Evolutionary conservation across 2,797 vertebrate genomes (phyloP).

Genomic region (Aplochiton taeniatus): DNA sequence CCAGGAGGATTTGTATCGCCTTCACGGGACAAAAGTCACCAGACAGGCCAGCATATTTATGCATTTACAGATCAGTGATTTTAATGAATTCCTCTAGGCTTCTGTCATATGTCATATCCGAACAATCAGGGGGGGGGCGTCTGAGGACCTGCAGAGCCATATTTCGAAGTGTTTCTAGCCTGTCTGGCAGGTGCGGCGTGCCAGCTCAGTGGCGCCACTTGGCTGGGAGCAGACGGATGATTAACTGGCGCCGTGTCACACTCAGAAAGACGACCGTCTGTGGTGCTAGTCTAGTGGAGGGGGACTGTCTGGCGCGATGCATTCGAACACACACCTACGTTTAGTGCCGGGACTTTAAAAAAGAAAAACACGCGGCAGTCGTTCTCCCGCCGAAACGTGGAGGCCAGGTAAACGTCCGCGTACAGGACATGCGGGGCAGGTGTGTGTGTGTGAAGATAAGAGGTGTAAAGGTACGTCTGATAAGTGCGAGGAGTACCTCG

Average conservation of each 20-base stretch:
- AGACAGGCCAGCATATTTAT: too few relatives aligned
- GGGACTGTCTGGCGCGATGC: constrained; percentile 59
- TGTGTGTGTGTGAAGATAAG: constrained; percentile 9
- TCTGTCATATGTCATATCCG: too few relatives aligned
- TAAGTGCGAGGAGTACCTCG: constrained; percentile 49
- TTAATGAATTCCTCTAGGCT: too few relatives aligned
- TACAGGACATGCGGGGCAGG: constrained; percentile 26
- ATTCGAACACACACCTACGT: constrained; percentile 55
- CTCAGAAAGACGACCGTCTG: constrained; percentile 62
- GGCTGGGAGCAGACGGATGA: constrained; percentile 66
- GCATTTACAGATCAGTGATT: too few relatives aligned
- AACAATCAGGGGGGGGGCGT: too few relatives aligned
- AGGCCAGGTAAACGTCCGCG: constrained; percentile 42
- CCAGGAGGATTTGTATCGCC: too few relatives aligned
- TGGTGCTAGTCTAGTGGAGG: constrained; percentile 74
- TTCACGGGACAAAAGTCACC: too few relatives aligned
- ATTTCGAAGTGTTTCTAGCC: constrained; percentile 37
- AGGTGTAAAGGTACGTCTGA: constrained; percentile 36
- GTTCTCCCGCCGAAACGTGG: constrained; percentile 28
- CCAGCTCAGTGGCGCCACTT: constrained; percentile 65
- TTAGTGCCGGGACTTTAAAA: constrained; percentile 42
- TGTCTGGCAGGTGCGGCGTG: constrained; percentile 44
- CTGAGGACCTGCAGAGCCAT: constrained; percentile 50
- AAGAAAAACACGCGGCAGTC: neutral
- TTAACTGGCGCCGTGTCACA: constrained; percentile 40